phyloP scores from a whole-genome alignment of 2,797 vertebrate genomes.

The Liparis tanakae region DNA sequence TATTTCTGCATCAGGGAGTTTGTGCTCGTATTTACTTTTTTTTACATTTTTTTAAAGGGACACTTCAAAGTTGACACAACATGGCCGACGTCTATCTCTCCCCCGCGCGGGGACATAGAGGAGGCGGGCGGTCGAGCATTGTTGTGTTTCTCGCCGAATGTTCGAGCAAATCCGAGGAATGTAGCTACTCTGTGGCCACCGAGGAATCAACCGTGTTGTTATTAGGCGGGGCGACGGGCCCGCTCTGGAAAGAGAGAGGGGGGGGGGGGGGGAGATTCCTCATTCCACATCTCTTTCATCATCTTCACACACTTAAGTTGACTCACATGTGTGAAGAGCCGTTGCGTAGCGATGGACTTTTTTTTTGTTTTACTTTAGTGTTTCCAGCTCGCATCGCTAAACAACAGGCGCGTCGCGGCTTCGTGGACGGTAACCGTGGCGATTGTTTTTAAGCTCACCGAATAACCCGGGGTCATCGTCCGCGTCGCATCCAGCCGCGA shows the following conservation, averaged over 20 bases:
- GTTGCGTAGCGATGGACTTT: conserved; percentile 53
- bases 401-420: conserved; percentile 60
- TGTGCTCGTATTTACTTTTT: conserved; percentile 12
- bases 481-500: conserved; percentile 36
- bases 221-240: conserved; percentile 49
- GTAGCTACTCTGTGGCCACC: conserved; percentile 52
- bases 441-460: conserved; percentile 34
- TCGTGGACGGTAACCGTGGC: conserved; percentile 47
- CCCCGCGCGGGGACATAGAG: conserved; percentile 34
- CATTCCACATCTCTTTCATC: conserved; percentile 65
- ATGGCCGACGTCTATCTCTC: conserved; percentile 34
- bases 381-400: conserved; percentile 56
- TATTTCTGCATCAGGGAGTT: conserved; percentile 47
- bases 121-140: conserved; percentile 45
- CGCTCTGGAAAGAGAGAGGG: conserved; percentile 26
- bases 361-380: conserved; percentile 24
- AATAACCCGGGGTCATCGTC: conserved; percentile 12
- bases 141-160: conserved; percentile 67
- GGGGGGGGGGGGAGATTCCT: conserved; percentile 19
- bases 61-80: conserved; percentile 56
- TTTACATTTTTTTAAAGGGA: neutral
- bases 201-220: conserved; percentile 56
- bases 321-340: conserved; percentile 49
- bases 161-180: conserved; percentile 72
- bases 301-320: conserved; percentile 53